Conservation (phyloP, 2,797 vertebrate species). For the Catamblyrhynchus diadema region DNA sequence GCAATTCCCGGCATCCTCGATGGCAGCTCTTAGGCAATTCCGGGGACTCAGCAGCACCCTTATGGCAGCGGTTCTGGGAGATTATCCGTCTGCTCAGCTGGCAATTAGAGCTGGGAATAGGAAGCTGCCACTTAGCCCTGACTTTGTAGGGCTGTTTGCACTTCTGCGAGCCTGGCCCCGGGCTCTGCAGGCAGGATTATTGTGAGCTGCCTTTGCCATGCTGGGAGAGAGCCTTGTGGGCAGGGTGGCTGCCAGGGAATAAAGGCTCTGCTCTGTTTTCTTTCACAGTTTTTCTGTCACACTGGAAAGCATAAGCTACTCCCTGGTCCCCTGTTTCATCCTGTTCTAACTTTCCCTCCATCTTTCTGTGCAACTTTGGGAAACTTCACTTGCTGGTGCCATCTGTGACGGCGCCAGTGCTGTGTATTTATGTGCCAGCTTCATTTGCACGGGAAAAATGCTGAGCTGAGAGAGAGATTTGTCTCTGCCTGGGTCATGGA, state of each 20-base stretch:
- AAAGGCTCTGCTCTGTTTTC: background rate
- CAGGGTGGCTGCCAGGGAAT: background rate
- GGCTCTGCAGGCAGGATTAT: background rate
- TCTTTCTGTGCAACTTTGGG: background rate
- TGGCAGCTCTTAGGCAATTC: conserved; percentile 51
- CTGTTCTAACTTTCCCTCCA: background rate
- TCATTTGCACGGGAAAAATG: background rate
- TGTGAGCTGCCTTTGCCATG: background rate
- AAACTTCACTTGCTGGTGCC: background rate
- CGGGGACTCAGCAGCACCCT: conserved; percentile 9
- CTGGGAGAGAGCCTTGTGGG: too few species aligned
- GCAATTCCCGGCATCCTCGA: conserved; percentile 24
- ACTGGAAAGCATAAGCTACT: background rate
- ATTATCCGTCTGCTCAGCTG: conserved; percentile 48
- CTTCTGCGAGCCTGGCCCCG: background rate
- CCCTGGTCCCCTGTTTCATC: background rate
- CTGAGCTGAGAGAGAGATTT: background rate
- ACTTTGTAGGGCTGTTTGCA: conserved; percentile 18
- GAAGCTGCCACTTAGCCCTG: conserved; percentile 47
- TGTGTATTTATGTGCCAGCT: background rate
- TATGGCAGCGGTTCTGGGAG: conserved; percentile 20
- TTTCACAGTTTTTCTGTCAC: background rate
- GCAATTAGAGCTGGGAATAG: conserved; percentile 45
- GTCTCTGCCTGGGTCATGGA: background rate
- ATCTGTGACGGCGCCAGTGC: background rate